These are phyloP conservation scores for Thyatira batis DNA, from an alignment of 2,888 invertebrate species.

Conservation along the genomic window DNA sequence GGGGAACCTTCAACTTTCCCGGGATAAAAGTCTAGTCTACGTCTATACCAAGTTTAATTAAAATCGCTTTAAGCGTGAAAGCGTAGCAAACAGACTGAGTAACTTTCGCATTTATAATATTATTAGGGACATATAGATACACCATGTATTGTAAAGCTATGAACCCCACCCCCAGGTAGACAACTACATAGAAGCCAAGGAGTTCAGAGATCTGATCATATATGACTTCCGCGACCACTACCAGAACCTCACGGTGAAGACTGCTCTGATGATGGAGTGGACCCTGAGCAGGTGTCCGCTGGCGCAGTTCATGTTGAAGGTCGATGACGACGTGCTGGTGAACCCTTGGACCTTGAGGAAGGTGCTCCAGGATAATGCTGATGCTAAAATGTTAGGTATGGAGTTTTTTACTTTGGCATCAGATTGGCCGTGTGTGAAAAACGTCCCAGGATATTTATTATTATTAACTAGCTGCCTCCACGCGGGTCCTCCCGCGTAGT, in stretches of 20 bases:
- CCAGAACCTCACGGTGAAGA: conserved; percentile 86
- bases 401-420: too few relatives aligned
- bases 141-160: background rate
- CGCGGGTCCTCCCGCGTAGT: too few relatives aligned
- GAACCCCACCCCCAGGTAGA: conserved; percentile 47
- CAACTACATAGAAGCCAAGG: conserved; percentile 73
- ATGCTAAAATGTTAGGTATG: conserved; percentile 73
- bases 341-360: conserved; percentile 75
- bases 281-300: conserved; percentile 74
- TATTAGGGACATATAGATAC: too few relatives aligned
- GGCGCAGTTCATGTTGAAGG: conserved; percentile 80
- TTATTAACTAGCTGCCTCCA: too few relatives aligned
- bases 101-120: too few relatives aligned
- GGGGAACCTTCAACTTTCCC: too few relatives aligned
- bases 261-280: conserved; percentile 85
- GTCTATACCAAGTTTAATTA: too few relatives aligned
- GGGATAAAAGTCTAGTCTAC: too few relatives aligned
- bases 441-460: too few relatives aligned
- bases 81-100: too few relatives aligned
- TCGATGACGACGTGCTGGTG: conserved; percentile 84
- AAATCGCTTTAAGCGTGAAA: too few relatives aligned
- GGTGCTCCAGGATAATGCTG: conserved; percentile 42
- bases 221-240: conserved; percentile 85
- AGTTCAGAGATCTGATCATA: conserved; percentile 83
- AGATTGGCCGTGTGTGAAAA: too few relatives aligned